A percentile compares a stretch with the other conserved stretches of the same genome.
Evolutionary conservation across 1,140 invertebrate genomes (phyloP).

Genomic region (Amphibalanus amphitrite): DNA sequence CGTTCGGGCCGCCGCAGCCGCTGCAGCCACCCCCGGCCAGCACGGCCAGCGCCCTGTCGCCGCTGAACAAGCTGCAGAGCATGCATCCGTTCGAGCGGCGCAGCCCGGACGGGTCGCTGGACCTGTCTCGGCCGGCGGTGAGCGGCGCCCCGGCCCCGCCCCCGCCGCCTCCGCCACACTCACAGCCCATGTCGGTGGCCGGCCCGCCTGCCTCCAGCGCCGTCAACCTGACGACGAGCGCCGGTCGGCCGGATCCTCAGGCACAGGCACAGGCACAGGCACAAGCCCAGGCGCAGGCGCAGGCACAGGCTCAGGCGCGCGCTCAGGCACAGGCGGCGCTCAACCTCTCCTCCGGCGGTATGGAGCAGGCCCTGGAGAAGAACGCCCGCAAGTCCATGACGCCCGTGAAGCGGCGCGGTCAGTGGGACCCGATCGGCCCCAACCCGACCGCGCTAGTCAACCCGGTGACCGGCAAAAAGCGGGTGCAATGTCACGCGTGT

Average conservation of each 20-base stretch:
- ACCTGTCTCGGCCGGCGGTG: conserved; percentile 22
- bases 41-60: conserved; percentile 31
- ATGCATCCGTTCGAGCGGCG: conserved; percentile 75
- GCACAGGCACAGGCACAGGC: no score
- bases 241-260: conserved; percentile 17
- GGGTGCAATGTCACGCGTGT: conserved; percentile 96
- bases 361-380: conserved; percentile 23
- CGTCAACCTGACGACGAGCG: conserved; percentile 19
- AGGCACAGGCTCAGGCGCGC: conserved; percentile 15
- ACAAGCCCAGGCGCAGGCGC: no score
- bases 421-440: conserved; percentile 72
- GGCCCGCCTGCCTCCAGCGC: conserved; percentile 24
- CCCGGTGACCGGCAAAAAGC: conserved; percentile 78
- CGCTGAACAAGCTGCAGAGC: conserved; percentile 71
- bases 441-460: conserved; percentile 74
- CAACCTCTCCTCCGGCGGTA: conserved; percentile 23
- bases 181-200: not conserved
- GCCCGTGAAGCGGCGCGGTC: conserved; percentile 57
- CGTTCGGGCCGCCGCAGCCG: not conserved
- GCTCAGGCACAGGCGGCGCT: conserved; percentile 13
- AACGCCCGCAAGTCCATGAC: conserved; percentile 60
- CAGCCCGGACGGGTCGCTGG: conserved; percentile 24
- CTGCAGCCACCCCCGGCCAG: not conserved
- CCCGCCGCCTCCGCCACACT: conserved; percentile 25
- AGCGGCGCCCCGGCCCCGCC: conserved; percentile 40